Evolutionary conservation across 2,888 invertebrate species (phyloP).

Genomic region (Acrocera orbiculus): DNA sequence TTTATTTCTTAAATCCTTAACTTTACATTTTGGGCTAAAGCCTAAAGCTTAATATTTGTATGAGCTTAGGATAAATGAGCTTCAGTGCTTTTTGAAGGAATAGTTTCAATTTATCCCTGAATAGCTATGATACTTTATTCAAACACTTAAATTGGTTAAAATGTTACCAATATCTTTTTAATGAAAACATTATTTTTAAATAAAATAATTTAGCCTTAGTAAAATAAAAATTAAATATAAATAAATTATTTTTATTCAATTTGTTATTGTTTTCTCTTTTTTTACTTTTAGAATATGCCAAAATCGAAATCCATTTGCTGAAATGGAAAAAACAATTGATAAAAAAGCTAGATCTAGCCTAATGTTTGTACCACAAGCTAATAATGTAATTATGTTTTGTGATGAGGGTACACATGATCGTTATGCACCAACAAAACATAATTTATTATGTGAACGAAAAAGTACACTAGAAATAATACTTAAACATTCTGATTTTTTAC

Average conservation of each 20-base stretch:
- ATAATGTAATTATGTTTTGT: constrained; percentile 40
- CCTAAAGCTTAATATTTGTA: too few species aligned
- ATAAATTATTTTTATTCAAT: not conserved
- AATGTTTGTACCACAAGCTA: constrained; percentile 35
- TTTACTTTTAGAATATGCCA: constrained; percentile 8
- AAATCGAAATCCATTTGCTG: constrained; percentile 4
- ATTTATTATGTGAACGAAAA: constrained; percentile 40
- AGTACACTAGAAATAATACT: constrained; percentile 41
- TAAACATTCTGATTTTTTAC: constrained; percentile 35
- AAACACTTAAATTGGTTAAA: too few species aligned
- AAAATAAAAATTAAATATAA: too few species aligned
- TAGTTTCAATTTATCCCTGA: too few species aligned
- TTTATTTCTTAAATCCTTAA: too few species aligned
- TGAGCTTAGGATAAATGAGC: too few species aligned
- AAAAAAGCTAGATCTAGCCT: constrained; percentile 34
- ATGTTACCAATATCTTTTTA: too few species aligned
- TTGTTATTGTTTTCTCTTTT: not conserved
- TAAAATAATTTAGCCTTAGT: too few species aligned
- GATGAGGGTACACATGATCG: constrained; percentile 41
- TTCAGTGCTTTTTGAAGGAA: too few species aligned
- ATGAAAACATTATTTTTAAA: too few species aligned
- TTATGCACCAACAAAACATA: constrained; percentile 47
- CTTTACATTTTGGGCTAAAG: too few species aligned
- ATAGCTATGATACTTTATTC: too few species aligned
- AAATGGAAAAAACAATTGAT: constrained; percentile 17